Base-by-base conservation (phyloP, 2,888 invertebrate species). In the Heliconius charithonia region DNA sequence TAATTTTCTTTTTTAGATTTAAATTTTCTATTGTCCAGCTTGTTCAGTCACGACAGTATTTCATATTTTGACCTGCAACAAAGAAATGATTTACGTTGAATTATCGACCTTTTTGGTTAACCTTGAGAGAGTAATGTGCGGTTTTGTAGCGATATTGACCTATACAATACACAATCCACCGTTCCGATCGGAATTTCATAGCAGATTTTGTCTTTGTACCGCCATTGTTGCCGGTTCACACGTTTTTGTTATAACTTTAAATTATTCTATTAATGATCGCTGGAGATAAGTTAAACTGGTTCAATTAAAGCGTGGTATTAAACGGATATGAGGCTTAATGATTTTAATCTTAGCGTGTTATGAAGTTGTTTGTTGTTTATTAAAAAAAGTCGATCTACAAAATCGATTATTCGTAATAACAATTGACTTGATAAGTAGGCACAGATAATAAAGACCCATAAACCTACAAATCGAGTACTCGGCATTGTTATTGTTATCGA, bases 1-100 rank as follows among this genome's bases (percentile, higher is more conserved):
- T 86, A 86, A 87, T 85, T 84, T 85, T 83, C 84, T 87, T 86
- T n/a, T 83, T 84, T 82, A 81, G 79, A 79, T 81, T 75, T 81
- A 75, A 79, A 12, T 16, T 41, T 82, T 77, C 72, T 78, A 56
- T 85, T 81, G 82, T 85, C 83, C 83, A 84, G 77, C 84, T n/a
- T n/a, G 59, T 59, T 59, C n/a, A 59, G n/a, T 59, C 69, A 83
- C 84, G 84, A 81, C 77, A 81, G 82, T 83, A 80, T 82, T 82
- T 84, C 73, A 80, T 82, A 65, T 70, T 80, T 83, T 82, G 82
- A 86, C 84, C 90, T 90, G 90, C 81, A 90, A 90, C 89, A 90
- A 89, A 87, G 85, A 84, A 88, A 85, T 84, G 83, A 82, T 82
- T 86, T 77, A 72, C 76, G 65, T 81, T 79, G 70, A 73, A 76